phyloP scores from a whole-genome alignment of 2,888 invertebrate species.

The Rotaria macrura region DNA sequence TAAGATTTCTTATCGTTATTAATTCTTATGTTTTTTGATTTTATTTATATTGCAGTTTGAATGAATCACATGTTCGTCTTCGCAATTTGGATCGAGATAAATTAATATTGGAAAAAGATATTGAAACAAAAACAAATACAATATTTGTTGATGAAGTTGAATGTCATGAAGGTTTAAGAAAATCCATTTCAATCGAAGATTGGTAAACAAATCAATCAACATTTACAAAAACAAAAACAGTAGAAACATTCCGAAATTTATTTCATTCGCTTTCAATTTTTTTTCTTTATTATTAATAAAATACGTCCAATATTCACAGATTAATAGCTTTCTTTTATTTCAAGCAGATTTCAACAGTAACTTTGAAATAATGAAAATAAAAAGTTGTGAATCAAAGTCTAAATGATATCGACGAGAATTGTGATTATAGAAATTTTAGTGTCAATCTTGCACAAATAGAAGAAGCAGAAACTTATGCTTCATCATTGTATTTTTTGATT shows the following conservation, averaged over 20 bases:
- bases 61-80: conserved; percentile 50
- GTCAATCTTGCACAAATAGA: no score
- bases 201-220: not conserved
- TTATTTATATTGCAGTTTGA: conserved; percentile 35
- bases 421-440: no score
- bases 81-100: conserved; percentile 74
- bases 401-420: no score
- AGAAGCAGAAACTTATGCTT: no score
- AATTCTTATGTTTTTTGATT: not conserved
- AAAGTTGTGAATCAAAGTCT: no score
- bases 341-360: no score
- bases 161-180: conserved; percentile 56
- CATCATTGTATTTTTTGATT: no score
- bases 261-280: not conserved
- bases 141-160: conserved; percentile 85
- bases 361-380: no score
- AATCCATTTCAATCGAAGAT: conserved; percentile 35
- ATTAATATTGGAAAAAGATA: conserved; percentile 78
- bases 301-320: no score
- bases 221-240: not conserved
- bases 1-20: not conserved
- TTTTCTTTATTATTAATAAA: not conserved
- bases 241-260: not conserved
- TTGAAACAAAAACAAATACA: conserved; percentile 77
- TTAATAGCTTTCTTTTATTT: no score